Evolutionary conservation across 2,888 invertebrate genomes (phyloP).

Genomic region (Oscheius sp.): DNA sequence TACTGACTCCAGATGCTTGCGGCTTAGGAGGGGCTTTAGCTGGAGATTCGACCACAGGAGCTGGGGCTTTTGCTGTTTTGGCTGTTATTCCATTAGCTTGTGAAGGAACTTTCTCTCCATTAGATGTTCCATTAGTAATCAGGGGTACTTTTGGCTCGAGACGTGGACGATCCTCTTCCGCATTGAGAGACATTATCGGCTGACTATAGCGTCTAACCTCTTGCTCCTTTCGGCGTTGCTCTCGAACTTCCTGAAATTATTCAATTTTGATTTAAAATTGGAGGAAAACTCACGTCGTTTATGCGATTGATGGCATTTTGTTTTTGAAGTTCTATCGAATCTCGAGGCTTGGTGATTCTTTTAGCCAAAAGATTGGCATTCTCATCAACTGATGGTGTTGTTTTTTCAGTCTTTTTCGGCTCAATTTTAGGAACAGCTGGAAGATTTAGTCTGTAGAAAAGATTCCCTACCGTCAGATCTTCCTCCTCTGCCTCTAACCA

Average conservation of each 20-base stretch:
- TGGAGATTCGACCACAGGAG: no score
- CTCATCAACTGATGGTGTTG: constrained; percentile 11
- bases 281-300: constrained; percentile 12
- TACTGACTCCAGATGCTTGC: neutral
- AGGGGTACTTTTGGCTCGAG: no score
- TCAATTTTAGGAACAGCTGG: constrained; percentile 1
- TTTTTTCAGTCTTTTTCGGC: neutral
- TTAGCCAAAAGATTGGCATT: constrained; percentile 10
- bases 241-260: constrained; percentile 14
- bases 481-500: neutral
- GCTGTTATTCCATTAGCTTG: no score
- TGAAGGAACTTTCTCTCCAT: no score
- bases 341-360: neutral
- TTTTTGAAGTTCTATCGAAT: constrained; percentile 3
- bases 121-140: no score
- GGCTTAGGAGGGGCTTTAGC: neutral
- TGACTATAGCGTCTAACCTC: neutral
- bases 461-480: constrained; percentile 7
- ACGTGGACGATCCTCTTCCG: no score
- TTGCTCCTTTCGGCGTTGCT: constrained; percentile 1
- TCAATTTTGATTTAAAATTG: neutral
- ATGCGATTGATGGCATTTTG: constrained; percentile 19
- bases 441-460: no score
- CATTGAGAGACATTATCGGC: neutral
- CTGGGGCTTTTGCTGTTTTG: neutral